Evolutionary conservation across 2,113 vertebrate genomes (phyloP).

Genomic region (Muntiacus muntjak): DNA sequence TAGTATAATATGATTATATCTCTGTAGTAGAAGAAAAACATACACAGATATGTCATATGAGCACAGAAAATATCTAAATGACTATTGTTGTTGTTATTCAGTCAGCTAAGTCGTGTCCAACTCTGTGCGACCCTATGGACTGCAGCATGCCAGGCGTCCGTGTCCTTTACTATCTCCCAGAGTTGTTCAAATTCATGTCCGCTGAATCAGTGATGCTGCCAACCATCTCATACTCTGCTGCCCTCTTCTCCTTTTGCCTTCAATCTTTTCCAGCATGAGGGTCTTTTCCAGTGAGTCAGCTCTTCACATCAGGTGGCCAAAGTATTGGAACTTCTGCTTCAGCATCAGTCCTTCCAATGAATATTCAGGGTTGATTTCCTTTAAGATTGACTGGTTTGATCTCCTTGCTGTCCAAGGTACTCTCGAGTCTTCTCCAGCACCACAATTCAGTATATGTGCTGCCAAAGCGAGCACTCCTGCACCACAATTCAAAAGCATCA

Average conservation of each 20-base stretch:
- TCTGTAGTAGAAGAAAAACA: neutral
- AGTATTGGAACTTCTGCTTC: neutral
- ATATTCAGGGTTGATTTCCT: neutral
- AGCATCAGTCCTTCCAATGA: neutral
- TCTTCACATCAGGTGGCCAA: neutral
- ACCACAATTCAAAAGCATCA: neutral
- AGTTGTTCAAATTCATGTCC: neutral
- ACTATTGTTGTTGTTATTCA: neutral
- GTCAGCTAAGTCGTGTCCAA: neutral
- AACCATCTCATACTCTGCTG: neutral
- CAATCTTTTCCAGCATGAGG: neutral
- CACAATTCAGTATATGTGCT: neutral
- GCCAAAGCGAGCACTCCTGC: neutral
- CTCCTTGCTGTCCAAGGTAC: neutral
- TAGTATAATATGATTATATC: neutral
- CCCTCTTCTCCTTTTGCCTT: neutral
- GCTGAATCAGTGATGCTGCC: neutral
- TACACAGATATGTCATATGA: neutral
- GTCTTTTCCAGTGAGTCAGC: neutral
- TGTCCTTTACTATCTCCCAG: neutral
- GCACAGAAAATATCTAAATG: neutral
- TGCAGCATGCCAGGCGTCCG: neutral
- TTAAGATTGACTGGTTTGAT: neutral
- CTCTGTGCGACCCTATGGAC: neutral
- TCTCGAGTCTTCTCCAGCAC: neutral